These are phyloP conservation scores for Hirundichthys speculiger DNA, from an alignment of 2,113 vertebrate species.

Conservation along the genomic window DNA sequence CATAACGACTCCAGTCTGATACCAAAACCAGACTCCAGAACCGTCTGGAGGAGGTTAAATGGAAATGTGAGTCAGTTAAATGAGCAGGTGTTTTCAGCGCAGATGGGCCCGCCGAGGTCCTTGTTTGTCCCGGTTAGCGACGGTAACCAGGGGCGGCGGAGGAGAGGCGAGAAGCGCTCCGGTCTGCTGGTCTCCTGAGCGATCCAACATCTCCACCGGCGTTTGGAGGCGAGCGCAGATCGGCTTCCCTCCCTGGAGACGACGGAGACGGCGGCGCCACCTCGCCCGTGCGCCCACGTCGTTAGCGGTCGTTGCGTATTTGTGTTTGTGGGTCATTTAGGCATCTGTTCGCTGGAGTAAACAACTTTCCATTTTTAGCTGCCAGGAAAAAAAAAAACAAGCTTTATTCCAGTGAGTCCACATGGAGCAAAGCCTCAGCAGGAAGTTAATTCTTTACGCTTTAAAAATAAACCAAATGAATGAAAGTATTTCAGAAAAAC, in stretches of 20 bases:
- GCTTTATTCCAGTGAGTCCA: constrained; percentile 26
- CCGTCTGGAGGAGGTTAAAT: constrained; percentile 8
- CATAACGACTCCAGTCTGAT: neutral
- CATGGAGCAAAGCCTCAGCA: too few relatives aligned
- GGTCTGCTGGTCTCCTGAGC: constrained; percentile 19
- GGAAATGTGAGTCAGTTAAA: constrained; percentile 46
- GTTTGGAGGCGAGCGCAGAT: neutral
- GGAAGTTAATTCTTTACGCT: too few relatives aligned
- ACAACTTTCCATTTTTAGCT: constrained; percentile 68
- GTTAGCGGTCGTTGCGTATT: constrained; percentile 14
- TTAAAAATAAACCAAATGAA: too few relatives aligned
- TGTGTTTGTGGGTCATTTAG: constrained; percentile 41
- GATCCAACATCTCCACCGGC: constrained; percentile 12
- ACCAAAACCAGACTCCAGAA: constrained; percentile 4
- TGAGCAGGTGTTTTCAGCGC: constrained; percentile 48
- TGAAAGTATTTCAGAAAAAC: too few relatives aligned
- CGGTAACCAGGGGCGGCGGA: constrained; percentile 50
- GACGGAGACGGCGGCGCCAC: constrained; percentile 4
- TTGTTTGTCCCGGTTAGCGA: constrained; percentile 54
- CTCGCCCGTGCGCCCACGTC: constrained; percentile 2
- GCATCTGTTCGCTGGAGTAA: constrained; percentile 65
- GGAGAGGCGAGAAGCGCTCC: constrained; percentile 22
- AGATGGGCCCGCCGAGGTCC: constrained; percentile 28
- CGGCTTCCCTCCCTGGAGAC: neutral
- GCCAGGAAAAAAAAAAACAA: constrained; percentile 35